Evolutionary conservation across 2,888 invertebrate species (phyloP).

Genomic region (Scaptodrosophila latifasciaeformis): DNA sequence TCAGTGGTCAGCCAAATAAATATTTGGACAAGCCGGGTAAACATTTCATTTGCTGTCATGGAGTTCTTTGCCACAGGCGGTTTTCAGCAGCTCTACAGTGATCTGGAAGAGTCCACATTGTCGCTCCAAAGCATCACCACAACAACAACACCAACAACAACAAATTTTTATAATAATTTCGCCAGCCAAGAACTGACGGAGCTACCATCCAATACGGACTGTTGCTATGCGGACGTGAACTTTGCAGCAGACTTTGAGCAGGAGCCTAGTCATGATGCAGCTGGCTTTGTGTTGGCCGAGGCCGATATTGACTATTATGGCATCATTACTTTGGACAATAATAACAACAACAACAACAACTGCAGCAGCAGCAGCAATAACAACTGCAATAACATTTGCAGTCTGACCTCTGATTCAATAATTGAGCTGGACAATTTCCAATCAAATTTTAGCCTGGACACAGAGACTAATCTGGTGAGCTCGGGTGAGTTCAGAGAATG

Average conservation of each 20-base stretch:
- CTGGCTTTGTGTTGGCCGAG: no score
- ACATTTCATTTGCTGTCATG: constrained; percentile 56
- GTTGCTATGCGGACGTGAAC: constrained; percentile 39
- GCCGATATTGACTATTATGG: constrained; percentile 48
- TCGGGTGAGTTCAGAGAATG: constrained; percentile 66
- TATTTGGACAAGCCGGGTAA: constrained; percentile 48
- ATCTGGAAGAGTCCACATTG: constrained; percentile 51
- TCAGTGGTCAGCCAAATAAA: no score
- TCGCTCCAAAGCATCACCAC: no score
- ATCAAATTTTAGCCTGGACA: constrained; percentile 30
- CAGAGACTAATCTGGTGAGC: constrained; percentile 4
- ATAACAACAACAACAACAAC: constrained; percentile 28
- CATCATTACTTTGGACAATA: constrained; percentile 49
- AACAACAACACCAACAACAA: no score
- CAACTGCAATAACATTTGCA: constrained; percentile 28
- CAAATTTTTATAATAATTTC: not conserved
- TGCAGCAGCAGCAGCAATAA: constrained; percentile 6
- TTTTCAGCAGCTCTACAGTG: constrained; percentile 73
- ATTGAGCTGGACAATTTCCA: constrained; percentile 22
- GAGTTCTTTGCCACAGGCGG: constrained; percentile 75
- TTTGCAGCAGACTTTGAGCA: constrained; percentile 25
- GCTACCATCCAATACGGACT: no score
- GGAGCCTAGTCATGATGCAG: constrained; percentile 6
- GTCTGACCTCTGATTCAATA: constrained; percentile 30
- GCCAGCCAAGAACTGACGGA: no score